phyloP scores from a whole-genome alignment of 2,113 vertebrate species.

The Mustela lutreola region DNA sequence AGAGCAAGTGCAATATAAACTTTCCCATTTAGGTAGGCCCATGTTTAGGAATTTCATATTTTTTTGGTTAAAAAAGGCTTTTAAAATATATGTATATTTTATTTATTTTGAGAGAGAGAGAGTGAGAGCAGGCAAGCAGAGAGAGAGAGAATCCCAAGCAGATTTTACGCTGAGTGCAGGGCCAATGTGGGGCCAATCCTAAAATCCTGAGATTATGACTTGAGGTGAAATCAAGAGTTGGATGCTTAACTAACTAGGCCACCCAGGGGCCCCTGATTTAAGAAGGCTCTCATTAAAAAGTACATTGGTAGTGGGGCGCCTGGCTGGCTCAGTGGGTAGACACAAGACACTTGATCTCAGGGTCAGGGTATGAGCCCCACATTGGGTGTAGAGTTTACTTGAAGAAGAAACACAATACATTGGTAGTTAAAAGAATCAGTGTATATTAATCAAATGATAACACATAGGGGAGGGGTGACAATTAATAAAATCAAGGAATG shows the following conservation, averaged over 20 bases:
- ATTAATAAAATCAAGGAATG: not conserved
- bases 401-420: not conserved
- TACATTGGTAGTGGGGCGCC: not conserved
- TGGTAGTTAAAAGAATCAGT: conserved; percentile 37
- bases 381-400: not conserved
- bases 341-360: not conserved
- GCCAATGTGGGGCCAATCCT: not conserved
- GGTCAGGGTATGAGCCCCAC: not conserved
- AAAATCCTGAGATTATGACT: not conserved
- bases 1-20: not conserved
- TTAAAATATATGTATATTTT: not conserved
- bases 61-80: not conserved
- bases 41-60: not conserved
- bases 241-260: not conserved
- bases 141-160: not conserved
- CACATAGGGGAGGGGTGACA: not conserved
- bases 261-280: too few species aligned
- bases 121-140: not conserved
- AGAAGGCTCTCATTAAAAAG: not conserved
- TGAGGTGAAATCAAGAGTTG: not conserved
- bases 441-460: not conserved
- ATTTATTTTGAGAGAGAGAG: not conserved
- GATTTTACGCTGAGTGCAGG: not conserved
- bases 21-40: not conserved
- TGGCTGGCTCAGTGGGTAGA: not conserved